Evolutionary conservation across 2,888 invertebrate genomes (phyloP).

Genomic region (Drosophila recens): DNA sequence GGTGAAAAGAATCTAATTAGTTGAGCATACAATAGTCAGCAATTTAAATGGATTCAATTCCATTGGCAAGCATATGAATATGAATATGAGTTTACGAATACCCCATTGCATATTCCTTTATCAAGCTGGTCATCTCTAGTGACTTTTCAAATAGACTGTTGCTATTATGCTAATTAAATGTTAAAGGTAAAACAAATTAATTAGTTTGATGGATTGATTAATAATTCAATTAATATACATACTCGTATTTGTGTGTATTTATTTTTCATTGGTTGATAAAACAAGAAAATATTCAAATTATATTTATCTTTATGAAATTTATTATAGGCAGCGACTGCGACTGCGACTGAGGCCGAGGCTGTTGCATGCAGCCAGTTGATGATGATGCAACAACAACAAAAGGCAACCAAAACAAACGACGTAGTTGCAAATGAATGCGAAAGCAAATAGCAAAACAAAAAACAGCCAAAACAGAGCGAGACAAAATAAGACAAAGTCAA

Average conservation of each 20-base stretch:
- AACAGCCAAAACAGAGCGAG: constrained; percentile 21
- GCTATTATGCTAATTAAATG: constrained; percentile 45
- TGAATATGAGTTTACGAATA: constrained; percentile 5
- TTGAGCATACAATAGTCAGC: constrained; percentile 42
- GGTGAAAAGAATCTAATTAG: constrained; percentile 60
- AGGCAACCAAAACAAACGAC: constrained; percentile 43
- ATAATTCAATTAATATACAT: not conserved
- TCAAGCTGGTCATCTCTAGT: constrained; percentile 18
- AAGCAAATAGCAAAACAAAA: constrained; percentile 68
- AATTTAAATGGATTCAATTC: constrained; percentile 58
- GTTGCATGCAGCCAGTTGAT: constrained; percentile 53
- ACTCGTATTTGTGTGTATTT: not conserved
- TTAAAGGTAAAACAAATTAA: constrained; percentile 9
- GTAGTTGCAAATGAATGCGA: constrained; percentile 61
- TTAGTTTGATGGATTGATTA: constrained; percentile 29
- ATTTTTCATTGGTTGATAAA: not conserved
- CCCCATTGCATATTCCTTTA: constrained; percentile 7
- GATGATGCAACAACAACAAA: constrained; percentile 60
- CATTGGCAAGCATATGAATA: constrained; percentile 17
- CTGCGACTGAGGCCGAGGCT: constrained; percentile 11
- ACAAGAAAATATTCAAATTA: not conserved
- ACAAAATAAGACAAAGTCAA: constrained; percentile 7
- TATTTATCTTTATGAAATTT: not conserved
- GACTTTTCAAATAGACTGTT: constrained; percentile 38
- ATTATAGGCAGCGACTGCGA: not conserved